Conservation (phyloP, 1,140 invertebrate genomes). For the Hypothenemus hampei region DNA sequence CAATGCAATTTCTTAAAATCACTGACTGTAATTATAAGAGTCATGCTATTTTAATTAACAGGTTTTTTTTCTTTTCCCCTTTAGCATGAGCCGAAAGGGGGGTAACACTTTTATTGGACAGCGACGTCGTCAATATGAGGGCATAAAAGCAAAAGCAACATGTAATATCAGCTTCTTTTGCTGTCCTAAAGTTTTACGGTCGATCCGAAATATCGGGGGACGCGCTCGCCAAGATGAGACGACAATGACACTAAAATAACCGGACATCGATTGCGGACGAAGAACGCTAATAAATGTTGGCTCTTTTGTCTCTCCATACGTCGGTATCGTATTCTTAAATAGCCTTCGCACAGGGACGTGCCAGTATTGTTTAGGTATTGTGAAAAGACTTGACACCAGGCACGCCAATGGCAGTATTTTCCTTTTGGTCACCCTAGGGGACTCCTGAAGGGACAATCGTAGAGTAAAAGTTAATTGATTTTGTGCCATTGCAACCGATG, state of each 20-base stretch:
- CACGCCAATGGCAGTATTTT: slow-evolving; percentile 12
- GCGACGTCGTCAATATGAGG: too few species aligned
- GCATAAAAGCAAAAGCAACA: slow-evolving; percentile 27
- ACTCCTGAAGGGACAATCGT: slow-evolving; percentile 13
- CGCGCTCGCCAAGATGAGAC: slow-evolving; percentile 4
- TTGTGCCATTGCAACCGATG: slow-evolving; percentile 23
- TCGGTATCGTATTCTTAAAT: slow-evolving; percentile 6
- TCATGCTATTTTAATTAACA: too few species aligned
- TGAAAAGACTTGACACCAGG: background rate
- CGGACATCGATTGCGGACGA: slow-evolving; percentile 26
- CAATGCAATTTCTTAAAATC: too few species aligned
- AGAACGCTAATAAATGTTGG: slow-evolving; percentile 25
- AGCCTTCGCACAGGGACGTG: slow-evolving; percentile 8
- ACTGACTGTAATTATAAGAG: too few species aligned
- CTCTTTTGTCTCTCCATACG: slow-evolving; percentile 25
- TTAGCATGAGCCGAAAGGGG: too few species aligned
- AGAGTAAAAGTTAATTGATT: slow-evolving; percentile 28
- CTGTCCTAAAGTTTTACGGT: slow-evolving; percentile 24
- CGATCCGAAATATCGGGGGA: slow-evolving; percentile 26
- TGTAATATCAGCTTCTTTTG: slow-evolving; percentile 26
- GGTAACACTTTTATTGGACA: too few species aligned
- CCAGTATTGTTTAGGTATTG: background rate
- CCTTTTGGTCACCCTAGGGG: background rate
- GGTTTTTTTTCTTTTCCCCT: too few species aligned
- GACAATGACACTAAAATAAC: slow-evolving; percentile 29